Percentiles rank a stretch among this genome's conserved stretches.
Evolutionary conservation across 2,113 vertebrate genomes (phyloP).

Genomic region (Epinephelus moara): DNA sequence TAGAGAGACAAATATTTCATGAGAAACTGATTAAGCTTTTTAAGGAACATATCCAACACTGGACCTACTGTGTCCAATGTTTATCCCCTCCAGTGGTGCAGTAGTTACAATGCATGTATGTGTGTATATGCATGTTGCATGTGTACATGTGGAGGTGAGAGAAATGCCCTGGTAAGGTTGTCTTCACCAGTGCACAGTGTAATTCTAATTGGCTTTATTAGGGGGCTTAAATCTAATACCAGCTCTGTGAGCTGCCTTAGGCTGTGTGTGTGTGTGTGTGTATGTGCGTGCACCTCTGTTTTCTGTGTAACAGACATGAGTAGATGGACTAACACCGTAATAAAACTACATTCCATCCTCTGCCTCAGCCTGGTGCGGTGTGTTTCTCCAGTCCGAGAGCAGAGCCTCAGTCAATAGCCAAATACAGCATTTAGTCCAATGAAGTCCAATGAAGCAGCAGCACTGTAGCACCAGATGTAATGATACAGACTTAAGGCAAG

Average conservation of each 20-base stretch:
- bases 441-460: slow-evolving; percentile 59
- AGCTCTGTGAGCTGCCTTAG: slow-evolving; percentile 57
- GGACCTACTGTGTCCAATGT: background rate
- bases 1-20: background rate
- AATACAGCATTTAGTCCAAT: slow-evolving; percentile 47
- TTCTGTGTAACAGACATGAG: slow-evolving; percentile 43
- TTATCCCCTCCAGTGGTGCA: background rate
- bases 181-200: slow-evolving; percentile 61
- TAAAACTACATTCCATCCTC: slow-evolving; percentile 16
- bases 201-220: slow-evolving; percentile 80
- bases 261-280: slow-evolving; percentile 48
- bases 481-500: slow-evolving; percentile 66
- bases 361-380: slow-evolving; percentile 9
- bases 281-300: slow-evolving; percentile 13
- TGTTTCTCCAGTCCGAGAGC: slow-evolving; percentile 24
- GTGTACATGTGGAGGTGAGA: slow-evolving; percentile 36
- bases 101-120: background rate
- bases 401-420: slow-evolving; percentile 35
- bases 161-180: slow-evolving; percentile 44
- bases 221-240: slow-evolving; percentile 76
- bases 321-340: slow-evolving; percentile 42
- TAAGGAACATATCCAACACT: background rate
- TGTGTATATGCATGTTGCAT: background rate
- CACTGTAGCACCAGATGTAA: slow-evolving; percentile 54
- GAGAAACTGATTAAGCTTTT: background rate